A percentile compares a stretch with the other conserved stretches of the same genome.
These are phyloP conservation scores for Mionectes macconnelli DNA, from an alignment of 2,113 vertebrate genomes.

Conservation along the genomic window DNA sequence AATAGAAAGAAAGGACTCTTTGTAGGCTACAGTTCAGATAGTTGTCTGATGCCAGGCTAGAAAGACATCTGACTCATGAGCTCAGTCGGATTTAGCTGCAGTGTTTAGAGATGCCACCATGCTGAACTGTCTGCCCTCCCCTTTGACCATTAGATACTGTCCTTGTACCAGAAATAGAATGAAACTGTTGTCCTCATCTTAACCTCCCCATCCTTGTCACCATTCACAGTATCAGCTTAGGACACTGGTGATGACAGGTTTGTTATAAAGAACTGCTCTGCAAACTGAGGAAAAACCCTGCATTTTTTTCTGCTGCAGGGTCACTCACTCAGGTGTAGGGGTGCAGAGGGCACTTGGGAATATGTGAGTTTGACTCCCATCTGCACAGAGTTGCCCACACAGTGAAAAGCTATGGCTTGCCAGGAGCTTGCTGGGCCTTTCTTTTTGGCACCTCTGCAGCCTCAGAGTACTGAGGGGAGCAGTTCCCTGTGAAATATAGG, in stretches of 20 bases:
- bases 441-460: not conserved
- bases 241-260: not conserved
- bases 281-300: not conserved
- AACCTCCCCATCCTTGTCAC: not conserved
- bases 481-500: not conserved
- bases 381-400: not conserved
- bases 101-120: not conserved
- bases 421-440: not conserved
- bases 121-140: not conserved
- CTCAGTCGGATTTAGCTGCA: not conserved
- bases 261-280: not conserved
- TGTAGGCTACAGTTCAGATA: slow-evolving; percentile 27
- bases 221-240: not conserved
- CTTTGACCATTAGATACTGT: not conserved
- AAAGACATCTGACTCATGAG: slow-evolving; percentile 29
- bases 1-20: slow-evolving; percentile 56
- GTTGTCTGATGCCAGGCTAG: slow-evolving; percentile 27
- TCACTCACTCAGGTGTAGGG: not conserved
- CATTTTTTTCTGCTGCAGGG: not conserved
- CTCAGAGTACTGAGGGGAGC: not conserved
- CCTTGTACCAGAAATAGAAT: slow-evolving; percentile 23
- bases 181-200: slow-evolving; percentile 1
- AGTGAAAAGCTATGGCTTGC: not conserved
- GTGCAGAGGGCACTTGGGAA: not conserved
- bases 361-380: not conserved